Conservation (phyloP, 2,113 vertebrate species). For the Protobothrops flavoviridis region DNA sequence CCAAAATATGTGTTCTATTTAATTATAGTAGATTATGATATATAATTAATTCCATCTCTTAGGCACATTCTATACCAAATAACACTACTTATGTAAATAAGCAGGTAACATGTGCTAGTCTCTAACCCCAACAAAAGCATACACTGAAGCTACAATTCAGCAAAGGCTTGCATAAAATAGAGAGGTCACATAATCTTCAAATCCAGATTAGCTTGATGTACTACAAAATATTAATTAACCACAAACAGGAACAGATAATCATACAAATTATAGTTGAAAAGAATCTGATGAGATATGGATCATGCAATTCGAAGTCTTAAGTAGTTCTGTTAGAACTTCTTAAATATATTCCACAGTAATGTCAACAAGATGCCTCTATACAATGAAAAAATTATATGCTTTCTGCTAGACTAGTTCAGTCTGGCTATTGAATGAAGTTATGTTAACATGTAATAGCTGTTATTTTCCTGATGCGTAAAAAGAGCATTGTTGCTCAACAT, state of each 20-base stretch:
- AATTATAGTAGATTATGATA: neutral
- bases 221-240: neutral
- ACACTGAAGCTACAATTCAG: neutral
- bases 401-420: neutral
- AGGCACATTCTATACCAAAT: neutral
- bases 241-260: neutral
- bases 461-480: neutral
- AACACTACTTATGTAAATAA: neutral
- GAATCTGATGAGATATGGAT: neutral
- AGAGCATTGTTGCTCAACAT: neutral
- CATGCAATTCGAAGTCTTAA: constrained; percentile 1
- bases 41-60: neutral
- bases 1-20: neutral
- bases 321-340: neutral
- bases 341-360: neutral
- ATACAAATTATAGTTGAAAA: neutral
- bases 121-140: neutral
- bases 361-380: neutral
- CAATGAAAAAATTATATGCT: neutral
- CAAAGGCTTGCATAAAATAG: neutral
- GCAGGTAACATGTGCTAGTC: neutral
- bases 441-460: neutral
- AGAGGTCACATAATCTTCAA: neutral
- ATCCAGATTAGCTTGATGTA: neutral
- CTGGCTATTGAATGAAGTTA: neutral